phyloP scores from a whole-genome alignment of 2,888 invertebrate genomes.

The Dicyrtomina minuta region DNA sequence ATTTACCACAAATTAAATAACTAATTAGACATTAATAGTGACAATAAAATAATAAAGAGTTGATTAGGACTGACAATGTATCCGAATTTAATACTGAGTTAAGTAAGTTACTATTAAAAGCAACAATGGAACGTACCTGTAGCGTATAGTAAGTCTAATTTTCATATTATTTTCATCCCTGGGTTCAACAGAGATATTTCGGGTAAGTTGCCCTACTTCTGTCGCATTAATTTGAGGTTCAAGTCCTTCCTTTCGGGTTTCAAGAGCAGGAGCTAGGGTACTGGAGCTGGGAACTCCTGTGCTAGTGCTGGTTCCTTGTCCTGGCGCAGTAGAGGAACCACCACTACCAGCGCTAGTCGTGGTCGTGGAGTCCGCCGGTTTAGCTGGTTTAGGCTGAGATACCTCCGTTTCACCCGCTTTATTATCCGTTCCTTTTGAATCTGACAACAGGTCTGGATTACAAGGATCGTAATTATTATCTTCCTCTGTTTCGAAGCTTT shows the following conservation, averaged over 20 bases:
- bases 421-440: background rate
- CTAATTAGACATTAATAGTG: background rate
- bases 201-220: too few species aligned
- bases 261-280: too few species aligned
- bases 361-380: too few species aligned
- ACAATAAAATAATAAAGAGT: background rate
- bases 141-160: conserved; percentile 44
- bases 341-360: background rate
- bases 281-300: too few species aligned
- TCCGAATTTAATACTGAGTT: background rate
- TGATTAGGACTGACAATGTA: background rate
- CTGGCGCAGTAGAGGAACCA: background rate
- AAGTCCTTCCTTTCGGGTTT: too few species aligned
- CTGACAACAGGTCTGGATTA: too few species aligned
- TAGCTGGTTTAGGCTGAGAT: conserved; percentile 3
- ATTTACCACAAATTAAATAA: too few species aligned
- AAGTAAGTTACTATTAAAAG: too few species aligned
- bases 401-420: background rate
- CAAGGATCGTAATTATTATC: too few species aligned
- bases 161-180: conserved; percentile 49
- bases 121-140: conserved; percentile 30
- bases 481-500: conserved; percentile 23
- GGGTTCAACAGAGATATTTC: background rate
- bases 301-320: too few species aligned
- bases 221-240: too few species aligned